Evolutionary conservation across 2,113 vertebrate species (phyloP), one percentile per base, ranked within the genome.

Genomic region (Nicator chloris): DNA sequence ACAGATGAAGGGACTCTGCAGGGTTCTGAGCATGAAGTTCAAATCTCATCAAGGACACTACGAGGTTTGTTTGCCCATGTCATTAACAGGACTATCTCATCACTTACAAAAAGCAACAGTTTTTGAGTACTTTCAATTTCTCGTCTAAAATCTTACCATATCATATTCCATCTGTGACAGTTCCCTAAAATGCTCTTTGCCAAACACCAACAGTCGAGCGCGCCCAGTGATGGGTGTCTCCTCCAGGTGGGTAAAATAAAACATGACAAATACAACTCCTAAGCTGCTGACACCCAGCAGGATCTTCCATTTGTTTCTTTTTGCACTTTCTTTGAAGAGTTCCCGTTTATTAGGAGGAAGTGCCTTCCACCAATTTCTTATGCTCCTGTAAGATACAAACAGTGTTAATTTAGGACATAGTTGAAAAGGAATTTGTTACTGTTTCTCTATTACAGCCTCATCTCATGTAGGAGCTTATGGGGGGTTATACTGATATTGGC

Each of bases 351-450:
- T 98, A 75, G 97, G 95, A 39, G 99, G 99, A 88, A 99, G 98
- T 18, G 98, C 96, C 53, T 91, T 96, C 99, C 99, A 99, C 99
- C 99, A 99, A 56, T 99, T 99, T 93, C 99, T 98, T 94, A 99
- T 97, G 91, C 99, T 99, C 98, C 99, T 99, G 96, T 24, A 95
- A 92, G 66, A 92, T 27, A 97, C 39, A 97, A 93, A 96, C 14
- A 47, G 33, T 23, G 42, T 66, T 66, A 83, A 51, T 7, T 66
- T 31, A 59, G 35, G 33, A 73, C 11, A 59, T 0, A 37, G 14
- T 24, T 66, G 27, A 64, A 82, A 78, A 31, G 23, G 13, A 30
- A n/a, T 73, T 60, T 82, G 23, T 57, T 65, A 37, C 18, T 47
- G 14, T 22, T 53, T 71, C 23, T n/a, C 5, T 27, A 7, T 19